A percentile compares a stretch with the other conserved stretches of the same genome.
Evolutionary conservation across 2,888 invertebrate species (phyloP).

Genomic region (Leptogaster cylindrica): DNA sequence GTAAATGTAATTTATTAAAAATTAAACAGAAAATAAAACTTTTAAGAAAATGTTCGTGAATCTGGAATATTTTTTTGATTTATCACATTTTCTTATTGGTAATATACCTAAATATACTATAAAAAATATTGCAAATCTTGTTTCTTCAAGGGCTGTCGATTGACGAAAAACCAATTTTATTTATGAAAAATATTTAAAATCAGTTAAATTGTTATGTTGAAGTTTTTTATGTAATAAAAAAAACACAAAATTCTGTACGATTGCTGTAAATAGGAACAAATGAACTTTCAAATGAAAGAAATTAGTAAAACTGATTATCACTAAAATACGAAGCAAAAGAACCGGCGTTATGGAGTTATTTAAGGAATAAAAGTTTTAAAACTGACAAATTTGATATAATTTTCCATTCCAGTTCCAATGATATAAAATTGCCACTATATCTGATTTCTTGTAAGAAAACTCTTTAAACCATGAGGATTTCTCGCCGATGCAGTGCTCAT

Average conservation of each 20-base stretch:
- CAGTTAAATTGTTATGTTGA: conserved; percentile 1
- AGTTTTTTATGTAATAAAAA: conserved; percentile 8
- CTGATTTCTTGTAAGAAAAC: no score
- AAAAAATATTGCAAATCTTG: neutral
- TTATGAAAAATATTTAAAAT: neutral
- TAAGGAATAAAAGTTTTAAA: conserved; percentile 40
- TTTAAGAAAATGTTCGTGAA: conserved; percentile 4
- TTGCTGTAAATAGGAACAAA: conserved; percentile 42
- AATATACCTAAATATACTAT: neutral
- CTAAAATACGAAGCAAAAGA: conserved; percentile 37
- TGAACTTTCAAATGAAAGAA: conserved; percentile 27
- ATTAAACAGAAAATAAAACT: conserved; percentile 9
- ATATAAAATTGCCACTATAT: no score
- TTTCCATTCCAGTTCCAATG: no score
- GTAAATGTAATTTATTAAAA: conserved; percentile 44
- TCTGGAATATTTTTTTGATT: conserved; percentile 14
- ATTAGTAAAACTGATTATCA: conserved; percentile 43
- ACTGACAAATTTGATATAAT: no score
- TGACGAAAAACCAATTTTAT: no score
- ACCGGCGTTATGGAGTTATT: conserved; percentile 44
- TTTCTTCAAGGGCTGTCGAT: no score
- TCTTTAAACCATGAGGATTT: no score
- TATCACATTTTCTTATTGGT: conserved; percentile 6
- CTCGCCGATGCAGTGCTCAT: no score
- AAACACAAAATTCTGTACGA: conserved; percentile 36